Percentiles rank a stretch among this genome's conserved stretches.
Evolutionary conservation across 2,113 vertebrate genomes (phyloP).

Genomic region (Zapus hudsonius): DNA sequence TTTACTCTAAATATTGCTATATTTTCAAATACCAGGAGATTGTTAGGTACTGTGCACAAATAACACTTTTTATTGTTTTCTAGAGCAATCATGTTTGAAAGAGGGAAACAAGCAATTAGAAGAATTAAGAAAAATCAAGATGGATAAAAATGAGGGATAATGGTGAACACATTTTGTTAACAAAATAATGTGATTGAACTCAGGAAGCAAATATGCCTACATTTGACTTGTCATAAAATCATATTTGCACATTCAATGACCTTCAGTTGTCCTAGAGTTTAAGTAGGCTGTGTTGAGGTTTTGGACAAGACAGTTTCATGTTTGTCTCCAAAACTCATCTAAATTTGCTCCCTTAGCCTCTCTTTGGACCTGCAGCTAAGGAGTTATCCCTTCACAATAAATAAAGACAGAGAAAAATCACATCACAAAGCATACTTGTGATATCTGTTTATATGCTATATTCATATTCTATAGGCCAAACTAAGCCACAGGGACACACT

Average conservation of each 20-base stretch:
- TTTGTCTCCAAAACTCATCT: neutral
- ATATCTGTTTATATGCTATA: neutral
- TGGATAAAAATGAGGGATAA: neutral
- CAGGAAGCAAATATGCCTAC: neutral
- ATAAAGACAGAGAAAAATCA: neutral
- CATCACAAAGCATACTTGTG: neutral
- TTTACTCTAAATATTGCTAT: neutral
- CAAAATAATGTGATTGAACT: neutral
- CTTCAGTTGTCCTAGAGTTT: neutral
- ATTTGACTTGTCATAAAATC: neutral
- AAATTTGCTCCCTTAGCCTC: accelerated
- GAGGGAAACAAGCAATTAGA: neutral
- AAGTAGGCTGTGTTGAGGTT: neutral
- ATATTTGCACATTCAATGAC: neutral
- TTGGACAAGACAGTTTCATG: too few species aligned
- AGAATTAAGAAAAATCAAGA: neutral
- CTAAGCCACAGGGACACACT: neutral
- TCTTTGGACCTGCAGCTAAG: neutral
- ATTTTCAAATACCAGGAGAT: too few species aligned
- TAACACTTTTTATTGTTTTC: neutral
- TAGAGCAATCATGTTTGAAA: neutral
- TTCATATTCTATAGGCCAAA: neutral
- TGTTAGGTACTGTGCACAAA: neutral
- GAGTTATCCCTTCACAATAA: neutral
- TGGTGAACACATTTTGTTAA: neutral